Conservation (phyloP, 2,797 vertebrate genomes). For the Hoplostethus atlanticus region DNA sequence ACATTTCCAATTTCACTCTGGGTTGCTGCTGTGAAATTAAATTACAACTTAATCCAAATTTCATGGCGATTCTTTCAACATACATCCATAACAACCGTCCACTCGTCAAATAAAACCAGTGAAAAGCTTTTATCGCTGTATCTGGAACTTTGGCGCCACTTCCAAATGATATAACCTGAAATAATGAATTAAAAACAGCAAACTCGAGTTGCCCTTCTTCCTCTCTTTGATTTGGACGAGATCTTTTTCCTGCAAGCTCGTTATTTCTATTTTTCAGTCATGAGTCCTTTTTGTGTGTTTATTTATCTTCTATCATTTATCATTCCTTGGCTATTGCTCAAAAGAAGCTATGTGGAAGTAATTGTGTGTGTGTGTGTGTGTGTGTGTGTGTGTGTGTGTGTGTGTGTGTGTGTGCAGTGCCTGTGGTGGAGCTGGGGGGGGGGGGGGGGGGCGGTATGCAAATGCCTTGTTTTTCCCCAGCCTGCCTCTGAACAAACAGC, state of each 20-base stretch:
- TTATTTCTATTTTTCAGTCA: slow-evolving; percentile 18
- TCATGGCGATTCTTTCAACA: background rate
- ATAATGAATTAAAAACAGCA: slow-evolving; percentile 1
- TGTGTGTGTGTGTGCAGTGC: slow-evolving; percentile 2
- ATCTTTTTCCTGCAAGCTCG: slow-evolving; percentile 13
- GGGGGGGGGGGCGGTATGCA: slow-evolving; percentile 34
- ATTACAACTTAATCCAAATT: background rate
- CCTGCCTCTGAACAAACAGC: slow-evolving; percentile 54
- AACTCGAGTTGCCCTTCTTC: background rate
- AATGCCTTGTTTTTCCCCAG: slow-evolving; percentile 49
- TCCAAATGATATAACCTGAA: background rate
- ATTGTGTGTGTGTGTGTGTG: no score
- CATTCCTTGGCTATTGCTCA: slow-evolving; percentile 13
- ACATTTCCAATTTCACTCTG: background rate
- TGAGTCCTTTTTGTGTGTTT: slow-evolving; percentile 3
- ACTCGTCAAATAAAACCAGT: background rate
- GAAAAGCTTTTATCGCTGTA: background rate
- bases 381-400: slow-evolving; percentile 2
- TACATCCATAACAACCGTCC: background rate
- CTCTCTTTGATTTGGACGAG: slow-evolving; percentile 7
- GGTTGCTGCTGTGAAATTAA: background rate
- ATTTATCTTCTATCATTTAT: slow-evolving; percentile 24
- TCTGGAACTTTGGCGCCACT: background rate
- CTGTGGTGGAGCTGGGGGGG: no score
- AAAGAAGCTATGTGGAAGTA: slow-evolving; percentile 23